Evolutionary conservation across 2,888 invertebrate genomes (phyloP).

Genomic region (Dexiosoma caninum): DNA sequence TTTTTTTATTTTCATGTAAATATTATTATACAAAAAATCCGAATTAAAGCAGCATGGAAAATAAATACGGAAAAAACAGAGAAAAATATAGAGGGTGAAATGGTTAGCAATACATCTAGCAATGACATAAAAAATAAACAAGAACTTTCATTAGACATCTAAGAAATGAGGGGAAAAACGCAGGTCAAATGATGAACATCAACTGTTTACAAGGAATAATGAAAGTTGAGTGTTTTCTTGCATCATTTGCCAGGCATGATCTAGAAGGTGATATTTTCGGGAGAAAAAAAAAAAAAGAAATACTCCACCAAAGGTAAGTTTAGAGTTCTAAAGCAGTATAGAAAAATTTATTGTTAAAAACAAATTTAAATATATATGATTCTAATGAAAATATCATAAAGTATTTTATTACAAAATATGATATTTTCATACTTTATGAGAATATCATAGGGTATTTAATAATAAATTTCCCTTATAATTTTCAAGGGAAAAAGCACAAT

Average conservation of each 20-base stretch:
- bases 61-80: conserved; percentile 69
- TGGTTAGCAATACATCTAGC: conserved; percentile 72
- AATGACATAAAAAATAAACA: conserved; percentile 59
- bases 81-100: conserved; percentile 73
- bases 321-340: too few species aligned
- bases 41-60: conserved; percentile 78
- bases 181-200: conserved; percentile 1
- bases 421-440: too few species aligned
- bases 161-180: conserved; percentile 9
- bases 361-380: too few species aligned
- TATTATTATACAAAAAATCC: conserved; percentile 73
- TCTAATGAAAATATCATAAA: too few species aligned
- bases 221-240: conserved; percentile 41
- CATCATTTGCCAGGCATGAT: conserved; percentile 32
- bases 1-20: conserved; percentile 59
- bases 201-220: conserved; percentile 26
- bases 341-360: too few species aligned
- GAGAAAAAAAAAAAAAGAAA: too few species aligned
- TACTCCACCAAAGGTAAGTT: too few species aligned
- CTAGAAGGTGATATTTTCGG: too few species aligned
- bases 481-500: too few species aligned
- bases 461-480: too few species aligned
- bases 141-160: conserved; percentile 56
- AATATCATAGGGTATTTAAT: too few species aligned
- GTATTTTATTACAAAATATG: too few species aligned